Evolutionary conservation across 2,113 vertebrate species (phyloP).

Genomic region (Eleginops maclovinus): DNA sequence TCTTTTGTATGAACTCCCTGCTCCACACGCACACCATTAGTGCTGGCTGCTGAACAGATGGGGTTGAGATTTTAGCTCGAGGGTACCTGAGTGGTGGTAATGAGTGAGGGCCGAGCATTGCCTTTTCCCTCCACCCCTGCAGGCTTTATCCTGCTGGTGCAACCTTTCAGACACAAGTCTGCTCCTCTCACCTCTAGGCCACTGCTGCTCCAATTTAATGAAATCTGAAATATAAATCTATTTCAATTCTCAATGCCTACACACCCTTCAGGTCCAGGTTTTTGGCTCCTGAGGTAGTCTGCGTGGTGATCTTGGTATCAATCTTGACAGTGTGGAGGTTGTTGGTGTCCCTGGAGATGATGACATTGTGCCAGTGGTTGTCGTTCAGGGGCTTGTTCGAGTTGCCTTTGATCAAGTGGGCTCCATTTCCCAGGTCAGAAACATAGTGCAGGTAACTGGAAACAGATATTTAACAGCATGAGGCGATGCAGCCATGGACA

Average conservation of each 20-base stretch:
- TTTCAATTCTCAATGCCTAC: neutral
- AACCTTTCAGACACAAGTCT: conserved; percentile 22
- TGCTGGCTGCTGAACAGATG: conserved; percentile 25
- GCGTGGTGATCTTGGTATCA: conserved; percentile 95
- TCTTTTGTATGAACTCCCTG: conserved; percentile 16
- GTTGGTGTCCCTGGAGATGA: conserved; percentile 96
- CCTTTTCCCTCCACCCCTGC: neutral
- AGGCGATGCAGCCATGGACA: neutral
- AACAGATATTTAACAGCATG: conserved; percentile 7
- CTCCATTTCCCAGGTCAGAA: conserved; percentile 96
- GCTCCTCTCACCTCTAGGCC: conserved; percentile 15
- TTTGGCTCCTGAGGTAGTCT: conserved; percentile 94
- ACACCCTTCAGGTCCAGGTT: conserved; percentile 97
- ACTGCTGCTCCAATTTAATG: conserved; percentile 13
- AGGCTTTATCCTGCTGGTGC: conserved; percentile 19
- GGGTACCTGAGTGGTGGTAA: conserved; percentile 36
- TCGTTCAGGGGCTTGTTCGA: conserved; percentile 97
- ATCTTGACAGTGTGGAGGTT: conserved; percentile 98
- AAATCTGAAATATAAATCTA: conserved; percentile 3
- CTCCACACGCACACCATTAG: conserved; percentile 10
- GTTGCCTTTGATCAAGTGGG: conserved; percentile 97
- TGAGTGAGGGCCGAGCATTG: conserved; percentile 14
- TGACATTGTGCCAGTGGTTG: conserved; percentile 98
- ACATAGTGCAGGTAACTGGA: conserved; percentile 95
- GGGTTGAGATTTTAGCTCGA: conserved; percentile 22